Percentiles rank a stretch among this genome's conserved stretches.
phyloP scores from a whole-genome alignment of 2,888 invertebrate genomes.

The Tipula unca region DNA sequence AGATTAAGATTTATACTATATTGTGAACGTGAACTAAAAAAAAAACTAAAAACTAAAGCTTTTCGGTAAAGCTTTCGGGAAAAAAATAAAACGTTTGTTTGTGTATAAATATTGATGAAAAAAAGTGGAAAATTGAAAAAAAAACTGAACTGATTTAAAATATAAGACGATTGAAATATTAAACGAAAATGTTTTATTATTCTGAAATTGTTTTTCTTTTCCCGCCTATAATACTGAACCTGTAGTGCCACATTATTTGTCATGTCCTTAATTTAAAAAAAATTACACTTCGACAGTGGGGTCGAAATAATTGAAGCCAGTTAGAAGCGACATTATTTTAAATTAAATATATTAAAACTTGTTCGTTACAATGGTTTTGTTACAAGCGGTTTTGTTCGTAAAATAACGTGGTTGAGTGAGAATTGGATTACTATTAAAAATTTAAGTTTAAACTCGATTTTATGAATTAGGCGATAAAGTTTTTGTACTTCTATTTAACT shows the following conservation, averaged over 20 bases:
- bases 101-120: background rate
- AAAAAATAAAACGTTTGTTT: background rate
- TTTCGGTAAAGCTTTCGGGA: background rate
- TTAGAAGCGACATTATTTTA: too few relatives aligned
- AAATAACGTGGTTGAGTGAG: too few relatives aligned
- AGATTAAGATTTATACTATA: background rate
- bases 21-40: background rate
- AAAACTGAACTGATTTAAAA: slow-evolving; percentile 14
- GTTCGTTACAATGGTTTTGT: too few relatives aligned
- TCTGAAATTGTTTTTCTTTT: too few relatives aligned
- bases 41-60: background rate
- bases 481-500: too few relatives aligned
- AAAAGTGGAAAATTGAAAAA: background rate
- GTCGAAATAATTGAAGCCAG: too few relatives aligned
- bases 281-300: too few relatives aligned
- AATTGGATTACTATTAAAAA: too few relatives aligned
- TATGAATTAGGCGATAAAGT: too few relatives aligned
- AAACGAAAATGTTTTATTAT: background rate
- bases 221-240: background rate
- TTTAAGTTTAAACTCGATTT: too few relatives aligned
- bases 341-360: too few relatives aligned
- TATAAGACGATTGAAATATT: background rate
- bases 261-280: background rate
- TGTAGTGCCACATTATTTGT: background rate
- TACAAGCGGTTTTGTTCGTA: too few relatives aligned